Evolutionary conservation across 2,888 invertebrate genomes (phyloP).

Genomic region (Andrena chrysosceles): DNA sequence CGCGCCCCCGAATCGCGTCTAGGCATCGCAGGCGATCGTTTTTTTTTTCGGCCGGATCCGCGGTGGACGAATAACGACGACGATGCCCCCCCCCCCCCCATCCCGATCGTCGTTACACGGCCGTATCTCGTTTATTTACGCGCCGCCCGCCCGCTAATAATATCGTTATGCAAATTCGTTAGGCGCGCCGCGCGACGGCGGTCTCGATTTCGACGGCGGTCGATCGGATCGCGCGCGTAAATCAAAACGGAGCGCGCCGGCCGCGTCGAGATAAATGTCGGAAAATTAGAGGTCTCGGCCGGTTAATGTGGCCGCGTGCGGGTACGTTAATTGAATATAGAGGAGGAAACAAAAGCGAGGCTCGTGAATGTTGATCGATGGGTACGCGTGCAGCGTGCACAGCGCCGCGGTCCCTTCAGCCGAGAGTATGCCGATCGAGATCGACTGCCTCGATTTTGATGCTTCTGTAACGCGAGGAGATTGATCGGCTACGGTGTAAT

Average conservation of each 20-base stretch:
- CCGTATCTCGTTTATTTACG: slow-evolving; percentile 74
- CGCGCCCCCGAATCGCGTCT: slow-evolving; percentile 60
- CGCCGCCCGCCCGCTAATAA: slow-evolving; percentile 76
- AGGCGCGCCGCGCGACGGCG: slow-evolving; percentile 12
- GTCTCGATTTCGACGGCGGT: slow-evolving; percentile 53
- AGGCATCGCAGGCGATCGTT: slow-evolving; percentile 54
- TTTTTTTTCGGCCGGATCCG: neutral
- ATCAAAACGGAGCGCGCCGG: slow-evolving; percentile 17
- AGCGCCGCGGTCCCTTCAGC: neutral
- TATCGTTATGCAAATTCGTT: slow-evolving; percentile 78
- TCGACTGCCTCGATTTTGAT: neutral
- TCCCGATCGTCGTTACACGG: neutral
- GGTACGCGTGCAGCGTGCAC: slow-evolving; percentile 8
- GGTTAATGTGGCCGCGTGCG: neutral
- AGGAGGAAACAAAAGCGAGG: slow-evolving; percentile 9
- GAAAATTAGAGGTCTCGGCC: slow-evolving; percentile 46
- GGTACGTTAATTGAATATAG: slow-evolving; percentile 40
- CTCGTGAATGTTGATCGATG: neutral
- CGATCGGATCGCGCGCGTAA: slow-evolving; percentile 38
- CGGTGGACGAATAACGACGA: slow-evolving; percentile 20
- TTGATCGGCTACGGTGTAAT: no score
- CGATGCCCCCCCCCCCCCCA: neutral
- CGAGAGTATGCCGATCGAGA: neutral
- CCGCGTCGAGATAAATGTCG: slow-evolving; percentile 44
- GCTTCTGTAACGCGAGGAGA: no score